Evolutionary conservation across 2,113 vertebrate genomes (phyloP).

Genomic region (Elanoides forficatus): DNA sequence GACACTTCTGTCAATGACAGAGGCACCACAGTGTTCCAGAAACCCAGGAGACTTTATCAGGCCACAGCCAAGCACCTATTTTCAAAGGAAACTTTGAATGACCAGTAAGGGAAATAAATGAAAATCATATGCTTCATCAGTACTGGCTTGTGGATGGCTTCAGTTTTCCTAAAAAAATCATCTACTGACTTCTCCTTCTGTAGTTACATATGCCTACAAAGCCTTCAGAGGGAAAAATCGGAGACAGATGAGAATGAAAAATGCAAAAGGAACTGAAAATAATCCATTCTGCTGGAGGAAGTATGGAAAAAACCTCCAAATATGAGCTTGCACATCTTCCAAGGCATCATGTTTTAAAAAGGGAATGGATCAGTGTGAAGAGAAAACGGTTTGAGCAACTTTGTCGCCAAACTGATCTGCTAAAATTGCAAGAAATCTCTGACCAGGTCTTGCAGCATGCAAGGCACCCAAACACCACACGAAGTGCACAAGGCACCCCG

Average conservation of each 20-base stretch:
- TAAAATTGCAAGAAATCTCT: neutral
- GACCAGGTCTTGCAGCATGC: neutral
- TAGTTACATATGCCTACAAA: neutral
- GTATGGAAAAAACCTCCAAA: neutral
- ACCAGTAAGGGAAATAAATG: neutral
- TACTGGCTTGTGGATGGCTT: neutral
- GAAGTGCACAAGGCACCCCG: neutral
- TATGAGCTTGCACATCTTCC: neutral
- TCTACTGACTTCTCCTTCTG: neutral
- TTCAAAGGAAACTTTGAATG: neutral
- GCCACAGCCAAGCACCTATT: neutral
- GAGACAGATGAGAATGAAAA: neutral
- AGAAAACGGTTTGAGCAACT: neutral
- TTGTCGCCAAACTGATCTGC: neutral
- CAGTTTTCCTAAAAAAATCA: neutral
- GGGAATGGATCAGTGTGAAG: neutral
- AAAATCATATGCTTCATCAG: neutral
- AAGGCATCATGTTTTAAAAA: neutral
- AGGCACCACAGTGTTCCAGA: neutral
- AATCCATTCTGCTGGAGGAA: neutral
- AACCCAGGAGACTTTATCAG: neutral
- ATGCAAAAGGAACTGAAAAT: slow-evolving; percentile 7
- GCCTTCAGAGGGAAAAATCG: neutral
- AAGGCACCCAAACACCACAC: neutral
- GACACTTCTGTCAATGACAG: neutral